These are phyloP conservation scores for Lepus europaeus DNA, from an alignment of 2,113 vertebrate genomes.

Conservation along the genomic window DNA sequence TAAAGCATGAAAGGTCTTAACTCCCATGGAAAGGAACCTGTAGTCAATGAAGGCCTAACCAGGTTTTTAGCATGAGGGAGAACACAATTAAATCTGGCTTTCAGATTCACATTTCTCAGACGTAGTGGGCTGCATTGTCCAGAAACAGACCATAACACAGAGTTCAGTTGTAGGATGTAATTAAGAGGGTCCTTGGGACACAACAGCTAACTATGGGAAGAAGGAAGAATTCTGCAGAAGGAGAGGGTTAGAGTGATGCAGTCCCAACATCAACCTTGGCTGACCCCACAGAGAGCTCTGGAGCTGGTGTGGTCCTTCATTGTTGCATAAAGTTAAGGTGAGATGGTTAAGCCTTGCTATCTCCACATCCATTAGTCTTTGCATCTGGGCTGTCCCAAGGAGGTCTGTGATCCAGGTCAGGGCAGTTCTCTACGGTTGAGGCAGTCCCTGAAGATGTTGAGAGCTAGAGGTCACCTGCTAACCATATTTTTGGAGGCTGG, in stretches of 20 bases:
- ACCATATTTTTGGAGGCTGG: neutral
- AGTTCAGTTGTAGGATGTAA: neutral
- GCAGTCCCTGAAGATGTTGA: neutral
- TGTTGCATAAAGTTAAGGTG: neutral
- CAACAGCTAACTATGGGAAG: neutral
- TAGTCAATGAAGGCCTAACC: neutral
- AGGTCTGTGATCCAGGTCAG: neutral
- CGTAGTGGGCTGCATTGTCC: neutral
- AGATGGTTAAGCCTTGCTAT: neutral
- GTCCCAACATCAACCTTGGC: too few relatives aligned
- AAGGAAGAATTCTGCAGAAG: neutral
- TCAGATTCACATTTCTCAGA: neutral
- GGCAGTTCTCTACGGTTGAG: neutral
- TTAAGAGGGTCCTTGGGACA: neutral
- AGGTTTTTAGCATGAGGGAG: neutral
- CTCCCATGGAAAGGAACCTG: neutral
- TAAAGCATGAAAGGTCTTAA: neutral
- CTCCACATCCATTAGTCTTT: neutral
- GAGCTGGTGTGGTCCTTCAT: neutral
- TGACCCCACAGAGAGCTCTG: neutral
- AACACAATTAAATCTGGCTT: neutral
- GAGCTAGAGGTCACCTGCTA: neutral
- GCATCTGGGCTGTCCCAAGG: neutral
- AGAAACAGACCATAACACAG: neutral
- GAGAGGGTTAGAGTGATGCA: neutral